Percentiles rank a stretch among this genome's conserved stretches.
Conservation (phyloP, 2,797 vertebrate species). For the Anolis apletophallus region DNA sequence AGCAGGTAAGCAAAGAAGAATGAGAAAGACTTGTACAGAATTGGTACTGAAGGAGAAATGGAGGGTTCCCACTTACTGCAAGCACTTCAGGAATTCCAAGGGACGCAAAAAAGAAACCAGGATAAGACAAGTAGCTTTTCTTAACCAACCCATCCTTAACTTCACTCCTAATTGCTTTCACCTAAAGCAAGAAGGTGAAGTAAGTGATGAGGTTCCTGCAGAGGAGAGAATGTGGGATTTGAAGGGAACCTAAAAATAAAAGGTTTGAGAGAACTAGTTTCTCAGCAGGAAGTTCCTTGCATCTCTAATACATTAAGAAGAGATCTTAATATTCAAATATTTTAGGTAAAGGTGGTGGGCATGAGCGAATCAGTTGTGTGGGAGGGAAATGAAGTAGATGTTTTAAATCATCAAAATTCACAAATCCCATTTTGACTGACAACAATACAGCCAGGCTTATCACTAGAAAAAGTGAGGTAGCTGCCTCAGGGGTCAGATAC, state of each 20-base stretch:
- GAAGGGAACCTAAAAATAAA: constrained; percentile 3
- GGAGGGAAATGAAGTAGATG: constrained; percentile 1
- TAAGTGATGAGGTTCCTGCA: not conserved
- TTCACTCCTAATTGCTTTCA: not conserved
- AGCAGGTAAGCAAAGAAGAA: not conserved
- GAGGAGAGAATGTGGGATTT: not conserved
- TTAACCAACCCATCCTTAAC: too few species aligned
- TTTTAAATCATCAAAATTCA: not conserved
- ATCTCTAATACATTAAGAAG: not conserved
- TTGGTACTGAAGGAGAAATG: not conserved
- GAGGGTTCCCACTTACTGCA: not conserved
- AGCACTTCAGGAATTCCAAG: not conserved
- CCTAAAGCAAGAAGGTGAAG: not conserved
- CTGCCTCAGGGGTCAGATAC: too few species aligned
- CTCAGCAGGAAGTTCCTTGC: not conserved
- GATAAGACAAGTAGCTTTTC: not conserved
- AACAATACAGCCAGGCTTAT: not conserved
- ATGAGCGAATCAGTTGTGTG: not conserved
- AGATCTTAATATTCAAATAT: not conserved
- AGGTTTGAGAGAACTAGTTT: not conserved
- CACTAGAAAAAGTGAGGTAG: not conserved
- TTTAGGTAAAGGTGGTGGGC: not conserved
- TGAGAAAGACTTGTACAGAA: too few species aligned
- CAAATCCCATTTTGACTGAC: not conserved
- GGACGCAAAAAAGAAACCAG: not conserved